Evolutionary conservation across 1,140 invertebrate genomes (phyloP), one percentile per base, ranked within the genome.

Genomic region (Leptoteleia sp.): DNA sequence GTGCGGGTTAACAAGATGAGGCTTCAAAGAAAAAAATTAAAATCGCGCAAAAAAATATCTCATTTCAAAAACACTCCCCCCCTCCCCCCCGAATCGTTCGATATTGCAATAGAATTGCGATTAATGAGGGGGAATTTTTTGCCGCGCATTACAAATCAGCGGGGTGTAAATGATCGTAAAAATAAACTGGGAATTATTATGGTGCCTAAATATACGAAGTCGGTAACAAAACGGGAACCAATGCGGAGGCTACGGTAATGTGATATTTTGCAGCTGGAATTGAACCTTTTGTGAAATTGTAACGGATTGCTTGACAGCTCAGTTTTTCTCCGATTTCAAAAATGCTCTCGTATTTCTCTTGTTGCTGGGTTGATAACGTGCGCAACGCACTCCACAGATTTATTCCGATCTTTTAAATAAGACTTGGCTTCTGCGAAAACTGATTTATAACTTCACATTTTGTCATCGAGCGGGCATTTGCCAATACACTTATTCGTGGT

Each of bases 221-320:
- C 31, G 37, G 15, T 42, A n/a, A 22, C 42, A 71, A 73, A 70
- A 79, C 38, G 48, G 59, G 52, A 71, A 75, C 77, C 71, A 16
- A 73, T 73, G 68, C 76, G 71, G 71, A 71, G 52, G 52, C 77
- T 71, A 42, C 16, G 65, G 77, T 80, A 80, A 80, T 76, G 67
- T 33, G 77, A 79, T 79, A 79, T 75, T 79, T 75, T 67, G 77
- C 65, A 75, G 77, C 59, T 79, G 77, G 77, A 79, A 75, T 75
- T 79, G 76, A 79, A 79, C 68, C 76, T 79, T 79, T 79, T 79
- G 76, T 79, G 76, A 79, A 79, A 79, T 79, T 79, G 76, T 79
- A 79, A 79, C 76, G 70, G 76, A 79, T 79, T 73, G 76, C 76
- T 73, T 70, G 68, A 73, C 70, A 72, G 50, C 62, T 79, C 76